Evolutionary conservation across 2,888 invertebrate species (phyloP), one percentile per base, ranked within the genome.

Genomic region (Leucophenga maculata): DNA sequence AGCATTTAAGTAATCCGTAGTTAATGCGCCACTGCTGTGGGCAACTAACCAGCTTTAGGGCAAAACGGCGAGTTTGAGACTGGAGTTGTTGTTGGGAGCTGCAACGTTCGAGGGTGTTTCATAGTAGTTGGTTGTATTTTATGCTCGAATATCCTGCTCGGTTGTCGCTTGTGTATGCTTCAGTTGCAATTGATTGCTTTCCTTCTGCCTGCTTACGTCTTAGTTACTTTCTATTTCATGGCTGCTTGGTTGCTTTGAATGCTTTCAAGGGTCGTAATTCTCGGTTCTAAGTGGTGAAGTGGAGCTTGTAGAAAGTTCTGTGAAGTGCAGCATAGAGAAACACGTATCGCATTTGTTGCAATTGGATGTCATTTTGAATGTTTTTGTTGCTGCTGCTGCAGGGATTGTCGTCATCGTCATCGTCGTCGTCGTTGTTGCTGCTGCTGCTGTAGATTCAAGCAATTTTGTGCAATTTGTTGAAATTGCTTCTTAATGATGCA

Each of bases 1-100:
- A 85, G 78, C 85, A 85, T 85, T 85, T 85, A 83, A 85, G 84
- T 85, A 85, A 85, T 85, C 85, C 84, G 73, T 74, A 79, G 67
- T 78, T 79, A 82, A 82, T 82, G 78, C 66, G 62, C 83, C 77
- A 77, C 69, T 72, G 76, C 76, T 72, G 76, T 72, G 39, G 8
- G 11, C 39, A 39, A 60, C 22, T 18, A 14, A 11, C 16, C 60
- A 60, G 20, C 8, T 22, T 60, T 60, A 32, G 26, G 26, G 26
- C 26, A 26, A 26, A 26, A 2, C 26, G 26, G 26, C 3, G 26
- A 26, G 73, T 74, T 76, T 73, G 67, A n/a, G 71, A 57, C 50
- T 22, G n/a, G 46, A 65, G 55, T 54, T 32, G n/a, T 11, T 22
- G 1, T 31, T 6, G 46, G 11, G 62, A n/a, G 32, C 31, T 11